Conservation (phyloP, 2,113 vertebrate species). For the Meriones unguiculatus region DNA sequence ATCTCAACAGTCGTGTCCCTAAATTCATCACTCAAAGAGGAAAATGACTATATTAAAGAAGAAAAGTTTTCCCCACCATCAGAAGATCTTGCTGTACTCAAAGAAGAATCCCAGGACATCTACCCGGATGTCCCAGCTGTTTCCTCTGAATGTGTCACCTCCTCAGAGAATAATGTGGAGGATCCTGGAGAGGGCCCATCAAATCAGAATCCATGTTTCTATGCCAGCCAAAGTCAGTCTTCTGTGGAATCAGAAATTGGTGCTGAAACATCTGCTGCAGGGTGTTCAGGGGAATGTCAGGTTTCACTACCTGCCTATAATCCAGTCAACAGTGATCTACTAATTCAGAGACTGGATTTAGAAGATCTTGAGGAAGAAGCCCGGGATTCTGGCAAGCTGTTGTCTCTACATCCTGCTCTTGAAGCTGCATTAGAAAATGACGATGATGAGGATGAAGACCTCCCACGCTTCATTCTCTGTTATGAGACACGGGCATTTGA, state of each 20-base stretch:
- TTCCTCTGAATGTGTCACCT: background rate
- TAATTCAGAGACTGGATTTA: conserved; percentile 52
- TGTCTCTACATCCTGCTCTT: conserved; percentile 17
- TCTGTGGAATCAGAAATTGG: conserved; percentile 27
- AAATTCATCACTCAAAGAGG: conserved; percentile 67
- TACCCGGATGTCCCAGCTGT: background rate
- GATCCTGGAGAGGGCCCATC: conserved; percentile 80
- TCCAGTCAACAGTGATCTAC: conserved; percentile 23
- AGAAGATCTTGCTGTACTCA: conserved; percentile 10
- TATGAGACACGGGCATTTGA: conserved; percentile 84
- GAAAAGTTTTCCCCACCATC: conserved; percentile 66
- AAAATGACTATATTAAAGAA: conserved; percentile 60
- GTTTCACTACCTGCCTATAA: conserved; percentile 38
- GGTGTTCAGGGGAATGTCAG: conserved; percentile 25
- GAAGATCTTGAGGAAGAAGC: conserved; percentile 75
- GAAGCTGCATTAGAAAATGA: conserved; percentile 75
- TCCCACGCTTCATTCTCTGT: conserved; percentile 84
- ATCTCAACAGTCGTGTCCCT: background rate
- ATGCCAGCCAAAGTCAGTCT: conserved; percentile 46
- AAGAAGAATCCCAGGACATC: conserved; percentile 35
- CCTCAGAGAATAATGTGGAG: conserved; percentile 62
- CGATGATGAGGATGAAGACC: conserved; percentile 87
- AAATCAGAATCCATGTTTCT: conserved; percentile 41
- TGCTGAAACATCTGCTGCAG: background rate
- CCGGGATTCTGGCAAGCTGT: conserved; percentile 66